phyloP scores from a whole-genome alignment of 1,140 invertebrate genomes.

The Habropoda laboriosa region DNA sequence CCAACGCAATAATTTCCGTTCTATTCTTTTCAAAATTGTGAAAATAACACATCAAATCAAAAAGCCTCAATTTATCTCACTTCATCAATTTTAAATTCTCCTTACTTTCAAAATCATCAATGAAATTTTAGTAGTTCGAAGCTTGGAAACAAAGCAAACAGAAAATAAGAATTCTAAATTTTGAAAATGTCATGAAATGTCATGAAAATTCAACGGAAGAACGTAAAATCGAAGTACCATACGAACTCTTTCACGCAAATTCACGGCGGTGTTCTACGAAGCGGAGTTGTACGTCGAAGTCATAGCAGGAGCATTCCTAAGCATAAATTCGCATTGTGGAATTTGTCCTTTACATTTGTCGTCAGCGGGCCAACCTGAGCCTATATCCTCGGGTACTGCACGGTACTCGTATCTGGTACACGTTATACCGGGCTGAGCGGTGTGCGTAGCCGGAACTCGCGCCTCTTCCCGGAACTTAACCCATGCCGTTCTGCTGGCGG shows the following conservation, averaged over 20 bases:
- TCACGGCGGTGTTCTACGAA: background rate
- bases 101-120: no score
- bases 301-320: background rate
- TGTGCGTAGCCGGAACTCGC: conserved; percentile 77
- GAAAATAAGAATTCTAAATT: no score
- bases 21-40: no score
- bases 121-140: no score
- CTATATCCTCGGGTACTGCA: conserved; percentile 32
- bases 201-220: no score
- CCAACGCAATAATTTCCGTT: no score
- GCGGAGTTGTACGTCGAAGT: background rate
- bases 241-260: background rate
- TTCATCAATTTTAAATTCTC: no score
- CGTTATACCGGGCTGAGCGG: conserved; percentile 31
- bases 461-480: conserved; percentile 74
- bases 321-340: conserved; percentile 37
- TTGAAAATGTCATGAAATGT: no score
- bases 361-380: conserved; percentile 62
- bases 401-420: conserved; percentile 26
- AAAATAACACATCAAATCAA: no score
- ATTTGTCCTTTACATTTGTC: conserved; percentile 51
- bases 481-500: conserved; percentile 69
- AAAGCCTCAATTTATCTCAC: no score
- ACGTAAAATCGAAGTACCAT: background rate
- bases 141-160: no score